A percentile compares a stretch with the other conserved stretches of the same genome.
phyloP scores from a whole-genome alignment of 1,140 invertebrate species.

The Drosophila truncata region DNA sequence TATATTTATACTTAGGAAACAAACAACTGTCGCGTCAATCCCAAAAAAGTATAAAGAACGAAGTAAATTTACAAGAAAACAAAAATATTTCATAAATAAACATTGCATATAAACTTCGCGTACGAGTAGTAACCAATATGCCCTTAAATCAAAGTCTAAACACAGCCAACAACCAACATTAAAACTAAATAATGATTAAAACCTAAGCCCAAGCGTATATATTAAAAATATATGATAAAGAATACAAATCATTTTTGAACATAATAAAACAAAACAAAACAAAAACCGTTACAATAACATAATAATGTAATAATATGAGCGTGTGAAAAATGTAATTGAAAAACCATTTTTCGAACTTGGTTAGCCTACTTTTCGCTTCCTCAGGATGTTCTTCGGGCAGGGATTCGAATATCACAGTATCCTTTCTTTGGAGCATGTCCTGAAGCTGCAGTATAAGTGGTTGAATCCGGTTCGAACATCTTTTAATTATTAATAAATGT shows the following conservation, averaged over 20 bases:
- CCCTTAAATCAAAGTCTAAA: slow-evolving; percentile 80
- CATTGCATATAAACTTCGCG: slow-evolving; percentile 65
- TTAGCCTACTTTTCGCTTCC: slow-evolving; percentile 14
- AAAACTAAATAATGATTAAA: slow-evolving; percentile 44
- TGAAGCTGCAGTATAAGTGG: slow-evolving; percentile 30
- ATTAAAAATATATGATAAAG: slow-evolving; percentile 54
- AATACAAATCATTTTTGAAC: slow-evolving; percentile 59
- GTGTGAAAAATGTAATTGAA: slow-evolving; percentile 65
- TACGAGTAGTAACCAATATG: slow-evolving; percentile 76
- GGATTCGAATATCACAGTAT: slow-evolving; percentile 18
- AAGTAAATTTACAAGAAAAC: slow-evolving; percentile 64
- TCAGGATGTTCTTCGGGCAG: not conserved
- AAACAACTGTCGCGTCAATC: slow-evolving; percentile 64
- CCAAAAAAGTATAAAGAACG: slow-evolving; percentile 45
- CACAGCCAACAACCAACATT: slow-evolving; percentile 60
- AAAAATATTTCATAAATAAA: slow-evolving; percentile 62
- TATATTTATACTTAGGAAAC: slow-evolving; percentile 63
- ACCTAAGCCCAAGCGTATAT: slow-evolving; percentile 55
- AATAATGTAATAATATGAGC: slow-evolving; percentile 62
- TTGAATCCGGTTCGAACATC: slow-evolving; percentile 53
- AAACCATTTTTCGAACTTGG: slow-evolving; percentile 58
- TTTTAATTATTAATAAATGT: slow-evolving; percentile 84
- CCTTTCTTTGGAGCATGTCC: not conserved
- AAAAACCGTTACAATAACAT: slow-evolving; percentile 55
- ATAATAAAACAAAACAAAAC: slow-evolving; percentile 38